Evolutionary conservation across 2,797 vertebrate species (phyloP), one percentile per base, ranked within the genome.

Genomic region (Knipowitschia caucasica): DNA sequence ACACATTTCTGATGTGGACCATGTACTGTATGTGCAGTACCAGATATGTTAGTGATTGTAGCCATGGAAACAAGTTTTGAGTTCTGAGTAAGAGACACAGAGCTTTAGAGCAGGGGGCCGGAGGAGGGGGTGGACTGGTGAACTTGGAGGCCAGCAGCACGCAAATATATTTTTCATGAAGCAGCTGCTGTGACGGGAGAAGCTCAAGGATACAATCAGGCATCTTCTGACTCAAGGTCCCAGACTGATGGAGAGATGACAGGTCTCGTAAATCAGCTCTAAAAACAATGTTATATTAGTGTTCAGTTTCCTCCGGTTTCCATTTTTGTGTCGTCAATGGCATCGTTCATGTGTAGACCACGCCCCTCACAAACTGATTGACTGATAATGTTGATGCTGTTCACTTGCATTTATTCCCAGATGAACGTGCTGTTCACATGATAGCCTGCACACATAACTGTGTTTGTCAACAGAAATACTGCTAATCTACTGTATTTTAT

Each of bases 11-110:
- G 53, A 54, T 65, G 56, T 66, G 24, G 42, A 47, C 47, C 24
- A 12, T 23, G 53, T 56, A 50, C 44, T 23, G 53, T 56, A 50
- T 42, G 66, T 75, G 67, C 53, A 58, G 20, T 80, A 80, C 79
- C 85, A 89, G 87, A 89, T 90, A 89, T 90, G 86, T 89, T 87
- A 88, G 86, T 86, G 86, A 86, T 86, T 82, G 89, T 89, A 80
- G 66, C 80, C 86, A 90, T 91, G 84, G 89, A 82, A 91, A 91
- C 90, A 65, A 42, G 77, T 82, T 69, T 43, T 71, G 71, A 67
- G 65, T 64, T 80, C 71, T 52, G 78, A 82, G 67, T 36, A 39
- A 80, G 67, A 40, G 57, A 75, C 81, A 79, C 67, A 25, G 78
- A 80, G 74, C 68, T 72, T 57, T 75, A 73, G 69, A 64, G 63